Evolutionary conservation across 2,888 invertebrate species (phyloP), one percentile per base, ranked within the genome.

Genomic region (Flabesymbios commensalis): DNA sequence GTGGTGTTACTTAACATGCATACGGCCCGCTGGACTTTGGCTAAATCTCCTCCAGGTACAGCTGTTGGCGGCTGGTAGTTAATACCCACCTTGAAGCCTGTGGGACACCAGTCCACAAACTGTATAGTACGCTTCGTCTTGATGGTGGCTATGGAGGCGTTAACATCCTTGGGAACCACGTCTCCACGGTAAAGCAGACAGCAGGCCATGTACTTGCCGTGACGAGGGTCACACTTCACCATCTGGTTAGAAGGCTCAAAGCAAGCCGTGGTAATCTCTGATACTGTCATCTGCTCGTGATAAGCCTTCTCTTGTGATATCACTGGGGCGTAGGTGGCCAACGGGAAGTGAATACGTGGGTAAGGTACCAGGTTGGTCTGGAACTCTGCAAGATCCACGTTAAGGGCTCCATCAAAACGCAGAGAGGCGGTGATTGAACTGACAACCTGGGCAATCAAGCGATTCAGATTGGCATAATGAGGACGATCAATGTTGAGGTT

Each of bases 111-210:
- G n/a, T n/a, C n/a, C n/a, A n/a, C n/a, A n/a, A 67, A 67, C 59
- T 71, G 68, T 53, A 71, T 64, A 52, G 61, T 58, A 72, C 77
- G 42, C 68, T 79, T 80, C 59, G 78, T 78, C 69, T 79, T 79
- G 70, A 79, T 79, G 61, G 75, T 74, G 39, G 79, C 79, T 59
- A 79, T 79, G 67, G 90, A 87, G 1, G 92, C 92, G 55, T 72
- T 71, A 57, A 76, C 76, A 47, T 76, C 94, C 86, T 94, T 95
- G 65, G 95, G 94, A 3, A 95, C 94, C 65, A 94, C 94, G 83
- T 94, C 94, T 63, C 94, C 94, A 77, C 94, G 78, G 87, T 94
- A 95, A 85, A 95, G 86, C 90, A 95, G 92, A 85, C 94, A 94
- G 83, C 94, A n/a, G n/a, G n/a, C n/a, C n/a, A n/a, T n/a, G 80